A percentile compares a stretch with the other conserved stretches of the same genome.
These are phyloP conservation scores for Platycheirus rosarum DNA, from an alignment of 2,888 invertebrate genomes.

Conservation along the genomic window DNA sequence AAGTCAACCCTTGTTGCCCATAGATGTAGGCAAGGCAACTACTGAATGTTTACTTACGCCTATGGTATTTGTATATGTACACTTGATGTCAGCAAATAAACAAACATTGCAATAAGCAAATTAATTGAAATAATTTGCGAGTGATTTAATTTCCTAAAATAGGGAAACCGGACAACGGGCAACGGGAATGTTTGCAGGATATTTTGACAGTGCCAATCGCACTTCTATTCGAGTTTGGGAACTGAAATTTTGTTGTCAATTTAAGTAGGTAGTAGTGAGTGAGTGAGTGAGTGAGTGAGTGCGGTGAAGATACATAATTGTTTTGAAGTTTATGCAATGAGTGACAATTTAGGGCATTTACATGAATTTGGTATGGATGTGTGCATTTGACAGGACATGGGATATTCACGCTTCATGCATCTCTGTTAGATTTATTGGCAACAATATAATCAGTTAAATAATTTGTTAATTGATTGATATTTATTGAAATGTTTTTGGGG, in stretches of 20 bases:
- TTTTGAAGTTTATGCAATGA: conserved; percentile 13
- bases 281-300: too few species aligned
- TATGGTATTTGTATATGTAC: background rate
- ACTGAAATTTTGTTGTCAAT: conserved; percentile 21
- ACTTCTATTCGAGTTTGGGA: conserved; percentile 6
- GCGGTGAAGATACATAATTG: conserved; percentile 20
- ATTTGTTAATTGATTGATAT: conserved; percentile 68
- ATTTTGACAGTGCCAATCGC: background rate
- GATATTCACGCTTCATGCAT: background rate
- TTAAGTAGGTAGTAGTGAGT: background rate
- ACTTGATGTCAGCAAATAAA: conserved; percentile 56
- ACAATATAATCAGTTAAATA: conserved; percentile 63
- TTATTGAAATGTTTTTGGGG: conserved; percentile 63
- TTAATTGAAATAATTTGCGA: conserved; percentile 70
- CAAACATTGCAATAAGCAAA: conserved; percentile 67
- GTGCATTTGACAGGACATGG: background rate
- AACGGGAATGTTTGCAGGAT: background rate
- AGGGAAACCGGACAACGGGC: background rate
- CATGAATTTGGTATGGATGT: background rate
- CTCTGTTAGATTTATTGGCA: conserved; percentile 51
- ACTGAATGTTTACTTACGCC: background rate
- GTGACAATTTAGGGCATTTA: conserved; percentile 7
- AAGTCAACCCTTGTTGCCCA: background rate
- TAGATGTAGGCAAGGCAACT: background rate
- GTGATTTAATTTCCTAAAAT: conserved; percentile 47